Conservation (phyloP, 2,113 vertebrate genomes). For the Arizona elegans region DNA sequence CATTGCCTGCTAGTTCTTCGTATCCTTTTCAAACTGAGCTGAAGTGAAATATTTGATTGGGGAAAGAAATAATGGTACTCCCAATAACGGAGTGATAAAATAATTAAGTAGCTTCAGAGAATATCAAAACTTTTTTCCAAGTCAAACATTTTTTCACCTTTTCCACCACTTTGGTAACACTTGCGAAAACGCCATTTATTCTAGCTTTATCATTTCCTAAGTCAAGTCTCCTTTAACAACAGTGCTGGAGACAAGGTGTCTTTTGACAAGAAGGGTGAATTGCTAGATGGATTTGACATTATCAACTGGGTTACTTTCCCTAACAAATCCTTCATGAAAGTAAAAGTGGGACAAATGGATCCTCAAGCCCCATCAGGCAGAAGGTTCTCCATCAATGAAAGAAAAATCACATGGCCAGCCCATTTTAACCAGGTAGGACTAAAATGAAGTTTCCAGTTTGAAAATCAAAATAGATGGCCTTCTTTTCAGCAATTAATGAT, state of each 20-base stretch:
- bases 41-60: background rate
- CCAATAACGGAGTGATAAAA: background rate
- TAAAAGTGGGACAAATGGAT: conserved; percentile 12
- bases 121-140: background rate
- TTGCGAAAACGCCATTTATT: background rate
- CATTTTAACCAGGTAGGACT: background rate
- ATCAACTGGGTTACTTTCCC: conserved; percentile 10
- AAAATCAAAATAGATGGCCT: background rate
- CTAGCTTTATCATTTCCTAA: conserved; percentile 6
- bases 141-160: background rate
- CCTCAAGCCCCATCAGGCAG: background rate
- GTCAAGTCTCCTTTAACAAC: conserved; percentile 3
- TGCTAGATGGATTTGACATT: conserved; percentile 1
- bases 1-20: background rate
- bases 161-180: background rate
- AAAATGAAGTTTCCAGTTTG: background rate
- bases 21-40: background rate
- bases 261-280: conserved; percentile 4
- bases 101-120: background rate
- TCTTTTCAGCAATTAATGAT: background rate
- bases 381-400: background rate
- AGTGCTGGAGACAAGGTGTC: background rate
- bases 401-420: background rate
- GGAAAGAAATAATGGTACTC: background rate
- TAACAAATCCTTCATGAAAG: background rate